Evolutionary conservation across 1,140 invertebrate species (phyloP).

Genomic region (Mylabris phalerata): DNA sequence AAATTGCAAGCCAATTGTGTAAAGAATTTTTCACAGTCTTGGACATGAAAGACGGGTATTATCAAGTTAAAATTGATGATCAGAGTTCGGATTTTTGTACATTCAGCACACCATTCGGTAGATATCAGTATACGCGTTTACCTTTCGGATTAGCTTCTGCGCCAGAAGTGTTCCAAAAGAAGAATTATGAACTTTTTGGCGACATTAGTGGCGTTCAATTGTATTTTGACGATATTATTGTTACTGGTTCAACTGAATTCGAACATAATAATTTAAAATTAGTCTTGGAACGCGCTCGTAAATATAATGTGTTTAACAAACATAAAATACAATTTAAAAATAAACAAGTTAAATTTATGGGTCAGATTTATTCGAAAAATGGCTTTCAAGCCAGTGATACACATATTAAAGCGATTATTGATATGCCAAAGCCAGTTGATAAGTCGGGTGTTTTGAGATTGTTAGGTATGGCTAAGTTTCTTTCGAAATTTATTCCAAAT

Average conservation of each 20-base stretch:
- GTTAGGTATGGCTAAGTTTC: slow-evolving; percentile 32
- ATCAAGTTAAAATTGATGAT: no score
- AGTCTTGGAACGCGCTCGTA: background rate
- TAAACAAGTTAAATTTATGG: no score
- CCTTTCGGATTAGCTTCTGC: slow-evolving; percentile 27
- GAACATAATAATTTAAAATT: slow-evolving; percentile 32
- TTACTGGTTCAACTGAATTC: slow-evolving; percentile 23
- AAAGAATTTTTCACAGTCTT: no score
- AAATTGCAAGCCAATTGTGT: no score
- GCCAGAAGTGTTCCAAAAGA: slow-evolving; percentile 29
- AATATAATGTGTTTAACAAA: no score
- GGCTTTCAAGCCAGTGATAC: slow-evolving; percentile 22
- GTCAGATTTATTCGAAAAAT: no score
- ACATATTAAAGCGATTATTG: slow-evolving; percentile 20
- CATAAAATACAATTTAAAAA: no score
- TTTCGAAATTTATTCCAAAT: slow-evolving; percentile 31
- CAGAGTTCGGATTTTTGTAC: no score
- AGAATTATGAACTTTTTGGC: slow-evolving; percentile 24
- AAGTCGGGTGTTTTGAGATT: slow-evolving; percentile 30
- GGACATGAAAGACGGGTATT: no score
- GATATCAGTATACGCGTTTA: slow-evolving; percentile 29
- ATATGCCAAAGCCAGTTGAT: slow-evolving; percentile 25
- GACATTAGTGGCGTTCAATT: slow-evolving; percentile 25
- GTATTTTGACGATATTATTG: slow-evolving; percentile 36
- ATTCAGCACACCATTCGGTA: slow-evolving; percentile 30